A percentile compares a stretch with the other conserved stretches of the same genome.
phyloP scores from a whole-genome alignment of 2,797 vertebrate species.

The Amphiprion clarkii region DNA sequence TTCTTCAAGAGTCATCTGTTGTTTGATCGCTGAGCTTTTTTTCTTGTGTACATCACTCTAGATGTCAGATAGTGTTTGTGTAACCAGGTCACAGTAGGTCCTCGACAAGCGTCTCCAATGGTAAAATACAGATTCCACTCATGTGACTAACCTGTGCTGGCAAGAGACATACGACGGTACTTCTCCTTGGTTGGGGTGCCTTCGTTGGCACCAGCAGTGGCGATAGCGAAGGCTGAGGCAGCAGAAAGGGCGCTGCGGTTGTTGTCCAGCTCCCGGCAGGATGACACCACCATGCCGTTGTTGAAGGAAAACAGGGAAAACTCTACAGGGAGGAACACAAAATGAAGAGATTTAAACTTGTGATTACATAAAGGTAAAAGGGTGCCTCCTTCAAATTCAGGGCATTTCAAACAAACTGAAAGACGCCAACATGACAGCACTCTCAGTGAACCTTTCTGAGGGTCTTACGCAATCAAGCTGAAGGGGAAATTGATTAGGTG shows the following conservation, averaged over 20 bases:
- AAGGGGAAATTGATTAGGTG: neutral
- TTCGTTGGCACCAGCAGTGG: constrained; percentile 95
- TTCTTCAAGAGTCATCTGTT: neutral
- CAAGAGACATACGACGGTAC: constrained; percentile 95
- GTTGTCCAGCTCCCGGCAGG: constrained; percentile 91
- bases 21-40: neutral
- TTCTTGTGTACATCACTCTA: neutral
- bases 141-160: constrained; percentile 87
- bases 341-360: neutral
- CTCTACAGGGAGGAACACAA: constrained; percentile 78
- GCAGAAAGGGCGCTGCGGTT: constrained; percentile 93
- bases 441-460: neutral
- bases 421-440: neutral
- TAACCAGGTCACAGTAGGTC: neutral
- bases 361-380: neutral
- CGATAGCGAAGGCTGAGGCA: constrained; percentile 95
- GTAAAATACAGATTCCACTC: neutral
- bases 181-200: constrained; percentile 97
- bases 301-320: constrained; percentile 96
- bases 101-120: neutral
- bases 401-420: neutral
- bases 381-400: neutral
- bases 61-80: neutral
- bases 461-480: neutral
- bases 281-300: constrained; percentile 93